Base-by-base conservation (phyloP, 2,888 invertebrate species). In the Zygaena filipendulae region DNA sequence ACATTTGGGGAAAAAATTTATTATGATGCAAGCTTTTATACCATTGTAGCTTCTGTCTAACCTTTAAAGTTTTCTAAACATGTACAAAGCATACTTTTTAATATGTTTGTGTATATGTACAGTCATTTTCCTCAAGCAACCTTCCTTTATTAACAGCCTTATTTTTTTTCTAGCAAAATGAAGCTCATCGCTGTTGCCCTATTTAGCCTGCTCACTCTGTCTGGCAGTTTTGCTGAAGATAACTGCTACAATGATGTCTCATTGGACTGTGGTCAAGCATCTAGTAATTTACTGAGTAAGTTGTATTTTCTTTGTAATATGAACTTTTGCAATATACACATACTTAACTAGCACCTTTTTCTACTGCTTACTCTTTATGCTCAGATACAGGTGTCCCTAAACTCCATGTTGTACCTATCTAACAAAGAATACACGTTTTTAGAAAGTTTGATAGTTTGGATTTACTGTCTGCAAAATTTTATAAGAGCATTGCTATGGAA, bases 221-320 rank as follows among this genome's bases (percentile, higher is more conserved):
- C 84, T 10, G 72, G 80, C 13, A 69, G 71, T 35, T 49, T 68
- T 21, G 75, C 81, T 4, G 74, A 74, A 2, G 84, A 88, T 32
- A 80, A 71, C 29, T 90, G 90, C 63, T 87, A 85, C 55, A 77
- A 74, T 14, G 82, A 83, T 41, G 82, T 85, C 1, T 70, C 83
- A 13, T 61, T 64, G 25, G 82, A 83, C 36, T 85, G 86, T 36
- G 74, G 79, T 4, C 77, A 82, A 25, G 71, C 63, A 13, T 74
- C 80, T 4, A 58, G 59, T 21, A n/a, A n/a, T n/a, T n/a, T n/a
- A n/a, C 53, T 64, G 24, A 52, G 81, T 81, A 45, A 64, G 61
- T 44, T 22, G 13, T n/a, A n/a, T n/a, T n/a, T 18, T n/a, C 9
- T 18, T 13, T 3, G 3, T 9, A 4, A 6, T 10, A 13, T 10